Base-by-base conservation (phyloP, 2,113 vertebrate species). In the Stercorarius parasiticus region DNA sequence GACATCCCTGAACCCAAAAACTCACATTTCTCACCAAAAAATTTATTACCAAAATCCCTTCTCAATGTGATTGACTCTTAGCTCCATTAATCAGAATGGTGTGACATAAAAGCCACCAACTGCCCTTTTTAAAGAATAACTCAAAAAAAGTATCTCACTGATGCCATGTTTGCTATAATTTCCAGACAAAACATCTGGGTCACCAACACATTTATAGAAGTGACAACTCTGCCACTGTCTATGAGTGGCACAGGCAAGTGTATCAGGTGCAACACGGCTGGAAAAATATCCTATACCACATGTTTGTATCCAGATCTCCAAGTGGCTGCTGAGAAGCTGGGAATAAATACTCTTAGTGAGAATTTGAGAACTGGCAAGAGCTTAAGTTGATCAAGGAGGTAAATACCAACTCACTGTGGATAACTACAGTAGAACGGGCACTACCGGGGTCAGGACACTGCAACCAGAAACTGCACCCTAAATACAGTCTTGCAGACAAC, bases 381-480 rank as follows among this genome's bases (percentile, higher is more conserved):
- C 27, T 85, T 80, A 52, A 72, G 30, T 5, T 69, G 13, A 38
- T 25, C 26, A 30, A 43, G 20, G 29, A 90, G 5, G 2, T 88
- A 91, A 93, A 61, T 47, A 71, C 5, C 23, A 72, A 25, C 77
- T 86, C 45, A 45, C 22, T 50, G 18, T 16, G 3, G 4, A 2
- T 34, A 50, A 42, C 50, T 71, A 22, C 32, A 1, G 3, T 13
- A 42, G 30, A 73, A 71, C 10, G 38, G 15, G 10, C 20, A n/a
- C 66, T 73, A 12, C 10, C 42, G 32, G 15, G 13, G 34, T 61
- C 47, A 92, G 14, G 34, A 77, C 30, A 36, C 9, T 0, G 0
- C 17, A 85, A 82, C 27, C 3, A 5, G 32, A 82, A 82, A 76
- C 13, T 29, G 12, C 21, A 52, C 40, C 50, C 55, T 61, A 70